phyloP scores from a whole-genome alignment of 2,113 vertebrate species.

The Xenopus laevis region DNA sequence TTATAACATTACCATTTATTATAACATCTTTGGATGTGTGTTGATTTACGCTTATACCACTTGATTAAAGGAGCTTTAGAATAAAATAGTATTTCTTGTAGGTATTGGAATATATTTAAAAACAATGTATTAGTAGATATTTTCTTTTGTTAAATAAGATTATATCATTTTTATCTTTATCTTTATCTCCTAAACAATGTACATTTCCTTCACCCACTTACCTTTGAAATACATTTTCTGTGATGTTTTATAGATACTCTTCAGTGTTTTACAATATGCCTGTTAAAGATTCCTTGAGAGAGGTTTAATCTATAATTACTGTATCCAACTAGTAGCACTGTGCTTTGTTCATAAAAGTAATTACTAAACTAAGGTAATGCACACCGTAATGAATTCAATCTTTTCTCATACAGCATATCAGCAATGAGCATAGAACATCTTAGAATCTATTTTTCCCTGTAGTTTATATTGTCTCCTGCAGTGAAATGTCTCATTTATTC shows the following conservation, averaged over 20 bases:
- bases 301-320: conserved; percentile 21
- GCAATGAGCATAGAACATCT: conserved; percentile 21
- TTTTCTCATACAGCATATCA: conserved; percentile 30
- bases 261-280: conserved; percentile 14
- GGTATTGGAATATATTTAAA: too few relatives aligned
- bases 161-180: too few relatives aligned
- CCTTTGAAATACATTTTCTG: too few relatives aligned
- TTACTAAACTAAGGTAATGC: conserved; percentile 63
- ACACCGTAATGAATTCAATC: conserved; percentile 59
- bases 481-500: conserved; percentile 22
- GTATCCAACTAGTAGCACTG: too few relatives aligned
- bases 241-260: not conserved
- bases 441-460: conserved; percentile 4
- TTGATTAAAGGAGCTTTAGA: too few relatives aligned
- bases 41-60: too few relatives aligned
- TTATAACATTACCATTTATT: too few relatives aligned
- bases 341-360: conserved; percentile 41
- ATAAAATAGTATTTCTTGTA: too few relatives aligned
- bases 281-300: conserved; percentile 32
- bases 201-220: too few relatives aligned
- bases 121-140: too few relatives aligned
- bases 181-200: not conserved
- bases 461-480: conserved; percentile 7
- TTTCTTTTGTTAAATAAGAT: too few relatives aligned
- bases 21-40: too few relatives aligned